Evolutionary conservation across 2,888 invertebrate genomes (phyloP), one percentile per base, ranked within the genome.

Genomic region (Tryphoninae sp.): DNA sequence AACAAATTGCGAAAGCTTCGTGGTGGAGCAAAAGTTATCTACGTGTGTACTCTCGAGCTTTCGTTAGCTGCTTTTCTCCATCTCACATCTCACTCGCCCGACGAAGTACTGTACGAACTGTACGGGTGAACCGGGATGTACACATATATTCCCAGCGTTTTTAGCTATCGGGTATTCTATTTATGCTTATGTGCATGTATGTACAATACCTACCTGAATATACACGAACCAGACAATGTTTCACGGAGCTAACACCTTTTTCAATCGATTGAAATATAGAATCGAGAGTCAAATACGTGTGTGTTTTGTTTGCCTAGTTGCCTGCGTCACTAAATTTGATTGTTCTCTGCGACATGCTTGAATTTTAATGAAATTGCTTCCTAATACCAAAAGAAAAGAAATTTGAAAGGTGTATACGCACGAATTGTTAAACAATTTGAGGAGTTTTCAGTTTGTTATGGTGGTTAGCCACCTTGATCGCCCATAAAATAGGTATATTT

Each of bases 231-330:
- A 33, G 13, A 78, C 42, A 62, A 55, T 45, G 26, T 40, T 40
- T 49, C 59, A 55, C 61, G 61, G 78, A 61, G 45, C 59, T 53
- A 76, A 77, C 72, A 80, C 80, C 83, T 89, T 89, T 88, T 87
- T 84, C 84, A 88, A 87, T 85, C 88, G 89, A 90, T 89, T 88
- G 88, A 90, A 90, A 89, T 89, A 88, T 89, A 86, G 88, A 86
- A 85, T 83, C 83, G 75, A 76, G 83, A 81, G 83, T 75, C 80
- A 45, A 62, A 59, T 61, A 33, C 7, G 68, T 42, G 61, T 55
- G 49, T 13, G 53, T 59, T 53, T 59, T 59, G 45, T 76, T 67
- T 71, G 71, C 53, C 51, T 23, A 62, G 23, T 1, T 3, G 49
- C 3, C 1, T 1, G 9, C 3, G 4, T 9, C 7, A 49, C n/a